Base-by-base conservation (phyloP, 2,797 vertebrate genomes). In the Sus cebifrons region DNA sequence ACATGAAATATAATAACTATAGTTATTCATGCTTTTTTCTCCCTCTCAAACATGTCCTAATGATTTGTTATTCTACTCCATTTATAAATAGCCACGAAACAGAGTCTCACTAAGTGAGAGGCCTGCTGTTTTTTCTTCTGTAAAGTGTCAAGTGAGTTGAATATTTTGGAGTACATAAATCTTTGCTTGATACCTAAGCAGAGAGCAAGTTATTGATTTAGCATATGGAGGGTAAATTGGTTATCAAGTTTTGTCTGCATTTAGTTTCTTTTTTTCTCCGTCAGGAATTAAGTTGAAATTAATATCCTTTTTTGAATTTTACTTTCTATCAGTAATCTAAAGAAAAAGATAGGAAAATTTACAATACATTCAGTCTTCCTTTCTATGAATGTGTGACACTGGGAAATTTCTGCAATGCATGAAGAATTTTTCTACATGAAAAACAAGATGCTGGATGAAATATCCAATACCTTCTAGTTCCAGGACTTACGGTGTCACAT, bases 21-120 rank as follows among this genome's bases (percentile, higher is more conserved):
- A 97, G 77, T 94, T 97, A 95, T 91, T 97, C 11, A 17, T 95
- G 29, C 67, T 77, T 97, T 91, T 32, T 32, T 0, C 0, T 18
- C 58, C 52, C 25, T 86, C 58, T 96, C 54, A 79, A 64, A 89
- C 91, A 65, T 85, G 86, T 81, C 92, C 73, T 84, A 60, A 91
- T 96, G 90, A 52, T 58, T 94, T 97, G 83, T 91, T 98, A 77
- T 96, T 97, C 96, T 91, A 49, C 52, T 56, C 58, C 18, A 1
- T 95, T 96, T 96, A 93, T 95, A 96, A 97, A 96, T 67, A 97
- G 86, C 86, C 95, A 54, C 5, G 58, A 94, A 94, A 73, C 81
- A 95, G 94, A 98, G 84, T 88, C 89, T 95, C 74, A 94, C 44
- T 20, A 93, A 94, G 86, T 52, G 96, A 97, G 91, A 94, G 74